Evolutionary conservation across 2,888 invertebrate species (phyloP), one percentile per base, ranked within the genome.

Genomic region (Lucinisca nassula): DNA sequence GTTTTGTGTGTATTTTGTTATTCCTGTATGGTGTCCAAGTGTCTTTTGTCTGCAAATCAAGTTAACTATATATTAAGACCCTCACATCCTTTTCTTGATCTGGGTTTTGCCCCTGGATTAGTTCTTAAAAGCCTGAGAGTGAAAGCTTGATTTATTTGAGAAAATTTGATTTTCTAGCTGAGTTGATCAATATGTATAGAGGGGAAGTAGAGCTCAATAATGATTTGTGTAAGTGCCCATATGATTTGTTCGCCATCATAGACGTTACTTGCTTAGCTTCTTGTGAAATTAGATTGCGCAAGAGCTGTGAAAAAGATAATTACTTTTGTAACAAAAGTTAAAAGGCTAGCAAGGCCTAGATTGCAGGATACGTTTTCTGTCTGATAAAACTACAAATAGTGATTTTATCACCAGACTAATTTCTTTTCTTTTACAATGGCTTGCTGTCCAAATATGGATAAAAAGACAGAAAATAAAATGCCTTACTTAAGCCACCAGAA

Each of bases 261-360:
- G 35, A 67, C 35, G 30, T 67, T 67, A 35, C 67, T 67, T 10
- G 67, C 67, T 67, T 67, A 35, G 35, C 35, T 8, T n/a, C 24
- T 17, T 67, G 67, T 32, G 67, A 67, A 67, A 67, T 67, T 67
- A 35, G 35, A 67, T 67, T 67, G 67, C 67, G 67, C 67, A 67
- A 35, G 3, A 35, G n/a, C 67, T 67, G 35, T 67, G 67, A 67
- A 67, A 35, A 67, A 24, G 67, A 67, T 67, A 67, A 67, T 67
- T 67, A 67, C 67, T 67, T 35, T 21, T 10, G 35, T 67, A 67
- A 67, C 32, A 35, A 6, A 67, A 67, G 67, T 67, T 67, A 67
- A 67, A 55, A 67, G 67, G 67, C 10, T 35, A 67, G 67, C 67
- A 35, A 17, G 17, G 1, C 8, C 67, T 55, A 67, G 67, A 67